Evolutionary conservation across 2,113 vertebrate genomes (phyloP), one percentile per base, ranked within the genome.

Genomic region (Chlorodrepanis virens): DNA sequence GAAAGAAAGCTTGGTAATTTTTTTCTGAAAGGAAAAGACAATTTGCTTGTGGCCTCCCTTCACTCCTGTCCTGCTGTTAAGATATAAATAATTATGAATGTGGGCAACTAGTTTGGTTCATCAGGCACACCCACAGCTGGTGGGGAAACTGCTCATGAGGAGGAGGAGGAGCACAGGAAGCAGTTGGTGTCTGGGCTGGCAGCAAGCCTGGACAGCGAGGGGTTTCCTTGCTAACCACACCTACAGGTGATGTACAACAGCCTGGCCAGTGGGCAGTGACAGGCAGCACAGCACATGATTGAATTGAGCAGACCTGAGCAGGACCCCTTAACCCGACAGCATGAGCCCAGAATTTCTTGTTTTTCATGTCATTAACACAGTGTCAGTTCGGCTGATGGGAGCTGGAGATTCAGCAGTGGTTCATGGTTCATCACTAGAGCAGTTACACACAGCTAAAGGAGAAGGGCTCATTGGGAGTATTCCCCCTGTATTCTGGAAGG

Each of bases 191-290:
- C 11, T 49, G 31, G 29, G 14, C 19, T 74, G 53, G 20, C 12
- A 63, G 39, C 17, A 67, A 90, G 61, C 10, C 1, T 1, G 56
- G 39, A 11, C n/a, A 15, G 12, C 25, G 35, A 80, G 39, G 25
- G 5, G 9, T 33, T 80, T 89, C n/a, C 40, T 60, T 10, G 10
- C 21, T 69, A 33, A 13, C 29, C 14, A 5, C 44, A 61, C 14
- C 3, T 14, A 39, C 3, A 4, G 56, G 9, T 71, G 67, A 50
- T 67, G 54, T 11, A 39, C 0, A 0, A 37, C 15, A 59, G 1
- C 29, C 53, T 42, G 21, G 14, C 40, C 76, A 56, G 63, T 9
- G 50, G 14, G 40, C 42, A 86, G 8, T 44, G 70, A 60, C 27
- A 54, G 21, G 9, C 3, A 6, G 14, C 42, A 47, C 7, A 10